These are phyloP conservation scores for Daphoenositta chrysoptera DNA, from an alignment of 2,113 vertebrate species.

Conservation along the genomic window DNA sequence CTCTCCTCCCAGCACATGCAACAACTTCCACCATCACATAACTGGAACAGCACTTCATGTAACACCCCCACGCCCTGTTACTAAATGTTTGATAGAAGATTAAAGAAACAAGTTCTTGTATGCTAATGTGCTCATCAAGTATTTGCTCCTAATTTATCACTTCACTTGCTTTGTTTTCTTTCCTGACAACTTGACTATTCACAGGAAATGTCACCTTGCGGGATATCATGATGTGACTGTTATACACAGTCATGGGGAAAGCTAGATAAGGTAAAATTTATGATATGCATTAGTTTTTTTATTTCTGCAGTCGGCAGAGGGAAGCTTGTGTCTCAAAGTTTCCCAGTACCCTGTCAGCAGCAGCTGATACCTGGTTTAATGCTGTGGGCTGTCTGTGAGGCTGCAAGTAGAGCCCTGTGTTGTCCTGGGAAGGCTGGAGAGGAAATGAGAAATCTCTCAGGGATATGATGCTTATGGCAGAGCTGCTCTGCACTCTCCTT, in stretches of 20 bases:
- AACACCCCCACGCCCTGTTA: neutral
- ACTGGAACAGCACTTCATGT: neutral
- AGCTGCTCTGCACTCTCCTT: neutral
- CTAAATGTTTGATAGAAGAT: neutral
- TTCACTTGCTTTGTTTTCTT: neutral
- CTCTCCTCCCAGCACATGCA: neutral
- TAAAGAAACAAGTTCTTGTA: neutral
- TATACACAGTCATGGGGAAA: neutral
- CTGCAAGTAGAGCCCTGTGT: neutral
- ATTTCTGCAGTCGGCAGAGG: neutral
- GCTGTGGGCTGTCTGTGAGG: neutral
- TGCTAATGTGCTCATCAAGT: neutral
- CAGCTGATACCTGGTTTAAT: neutral
- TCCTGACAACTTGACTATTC: neutral
- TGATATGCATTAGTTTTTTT: neutral
- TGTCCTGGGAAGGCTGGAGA: neutral
- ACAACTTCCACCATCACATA: neutral
- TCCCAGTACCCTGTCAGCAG: neutral
- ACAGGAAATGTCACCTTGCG: neutral
- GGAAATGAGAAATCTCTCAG: neutral
- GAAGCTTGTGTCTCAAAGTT: neutral
- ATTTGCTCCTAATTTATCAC: neutral
- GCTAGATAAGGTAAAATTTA: neutral
- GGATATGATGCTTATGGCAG: rapidly evolving
- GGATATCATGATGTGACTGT: neutral